Percentiles rank a stretch among this genome's conserved stretches.
Evolutionary conservation across 1,140 invertebrate genomes (phyloP).

Genomic region (Pissodes strobi): DNA sequence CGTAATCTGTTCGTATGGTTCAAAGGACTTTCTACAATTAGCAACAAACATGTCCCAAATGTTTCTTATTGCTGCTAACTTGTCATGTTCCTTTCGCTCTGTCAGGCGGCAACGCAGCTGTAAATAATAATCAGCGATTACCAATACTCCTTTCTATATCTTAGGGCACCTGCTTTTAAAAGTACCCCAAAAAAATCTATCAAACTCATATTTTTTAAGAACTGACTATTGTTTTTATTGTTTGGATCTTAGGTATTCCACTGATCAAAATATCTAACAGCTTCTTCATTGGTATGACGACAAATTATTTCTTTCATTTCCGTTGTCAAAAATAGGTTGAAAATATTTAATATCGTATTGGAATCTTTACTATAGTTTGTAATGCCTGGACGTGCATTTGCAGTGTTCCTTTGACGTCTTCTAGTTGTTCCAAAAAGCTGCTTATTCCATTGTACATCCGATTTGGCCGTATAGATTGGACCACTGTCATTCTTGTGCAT

Average conservation of each 20-base stretch:
- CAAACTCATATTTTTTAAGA: too few relatives aligned
- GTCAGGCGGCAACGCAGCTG: conserved; percentile 18
- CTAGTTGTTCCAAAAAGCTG: neutral
- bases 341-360: too few relatives aligned
- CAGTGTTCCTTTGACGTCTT: conserved; percentile 14
- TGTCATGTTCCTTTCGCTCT: conserved; percentile 41
- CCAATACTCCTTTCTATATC: conserved; percentile 19
- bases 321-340: too few relatives aligned
- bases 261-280: too few relatives aligned
- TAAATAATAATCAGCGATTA: conserved; percentile 12
- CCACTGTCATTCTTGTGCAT: conserved; percentile 1
- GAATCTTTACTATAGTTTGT: too few relatives aligned
- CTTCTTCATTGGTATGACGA: too few relatives aligned
- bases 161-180: conserved; percentile 29
- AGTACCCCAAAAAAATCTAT: conserved; percentile 30
- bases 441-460: conserved; percentile 20
- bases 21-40: conserved; percentile 45
- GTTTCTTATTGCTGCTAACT: conserved; percentile 48
- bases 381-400: too few relatives aligned
- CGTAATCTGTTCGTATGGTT: conserved; percentile 35
- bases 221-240: too few relatives aligned
- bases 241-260: too few relatives aligned
- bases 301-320: too few relatives aligned
- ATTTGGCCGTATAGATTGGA: conserved; percentile 18
- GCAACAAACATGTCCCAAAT: conserved; percentile 48